phyloP scores from a whole-genome alignment of 1,140 invertebrate genomes.

The Holcopasites calliopsidis region DNA sequence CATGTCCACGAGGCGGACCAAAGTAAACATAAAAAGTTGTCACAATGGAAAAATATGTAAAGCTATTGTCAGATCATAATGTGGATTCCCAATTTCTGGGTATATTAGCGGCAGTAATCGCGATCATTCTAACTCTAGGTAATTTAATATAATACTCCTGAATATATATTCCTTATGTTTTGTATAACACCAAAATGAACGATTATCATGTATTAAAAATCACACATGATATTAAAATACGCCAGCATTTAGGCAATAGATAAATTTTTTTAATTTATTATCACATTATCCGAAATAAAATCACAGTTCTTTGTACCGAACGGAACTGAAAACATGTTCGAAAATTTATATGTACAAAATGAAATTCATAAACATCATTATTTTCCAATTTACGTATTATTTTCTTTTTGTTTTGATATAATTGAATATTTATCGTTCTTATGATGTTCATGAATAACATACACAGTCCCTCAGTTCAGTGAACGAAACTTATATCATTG shows the following conservation, averaged over 20 bases:
- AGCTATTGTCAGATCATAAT: conserved; percentile 63
- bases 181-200: not conserved
- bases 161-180: conserved; percentile 47
- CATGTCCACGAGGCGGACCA: not conserved
- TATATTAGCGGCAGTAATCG: conserved; percentile 78
- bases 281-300: conserved; percentile 19
- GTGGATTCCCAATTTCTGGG: conserved; percentile 74
- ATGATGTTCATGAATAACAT: conserved; percentile 13
- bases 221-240: not conserved
- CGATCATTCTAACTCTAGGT: conserved; percentile 81
- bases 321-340: not conserved
- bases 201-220: conserved; percentile 1
- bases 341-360: not conserved
- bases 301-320: not conserved
- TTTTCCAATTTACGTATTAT: not conserved
- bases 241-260: not conserved
- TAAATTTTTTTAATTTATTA: conserved; percentile 9
- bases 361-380: not conserved
- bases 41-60: conserved; percentile 67
- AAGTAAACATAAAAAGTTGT: not conserved
- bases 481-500: conserved; percentile 59
- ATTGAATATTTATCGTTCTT: too few relatives aligned
- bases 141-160: conserved; percentile 61
- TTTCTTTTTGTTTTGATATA: not conserved
- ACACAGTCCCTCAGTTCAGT: conserved; percentile 18